Percentiles rank a stretch among this genome's conserved stretches.
Evolutionary conservation across 2,113 vertebrate genomes (phyloP).

Genomic region (Chlorodrepanis virens): DNA sequence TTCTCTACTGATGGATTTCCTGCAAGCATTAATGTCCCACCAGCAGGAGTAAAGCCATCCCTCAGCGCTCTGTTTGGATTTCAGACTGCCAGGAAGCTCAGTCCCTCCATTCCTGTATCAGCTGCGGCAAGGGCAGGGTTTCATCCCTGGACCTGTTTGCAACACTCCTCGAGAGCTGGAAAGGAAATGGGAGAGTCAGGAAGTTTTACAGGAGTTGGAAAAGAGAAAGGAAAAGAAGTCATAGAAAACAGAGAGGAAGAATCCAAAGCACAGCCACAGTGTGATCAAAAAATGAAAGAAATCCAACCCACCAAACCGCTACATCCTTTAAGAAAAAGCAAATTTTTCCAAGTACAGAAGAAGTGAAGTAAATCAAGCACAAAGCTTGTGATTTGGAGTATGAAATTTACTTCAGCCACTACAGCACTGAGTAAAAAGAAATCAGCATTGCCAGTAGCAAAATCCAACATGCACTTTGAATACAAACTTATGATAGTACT

Average conservation of each 20-base stretch:
- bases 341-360: neutral
- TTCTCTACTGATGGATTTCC: neutral
- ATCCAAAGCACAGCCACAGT: neutral
- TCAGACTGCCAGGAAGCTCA: neutral
- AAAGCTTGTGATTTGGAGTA: neutral
- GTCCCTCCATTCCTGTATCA: neutral
- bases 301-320: neutral
- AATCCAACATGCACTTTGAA: neutral
- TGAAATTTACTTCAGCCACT: neutral
- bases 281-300: neutral
- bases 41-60: neutral
- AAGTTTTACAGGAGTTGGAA: neutral
- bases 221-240: neutral
- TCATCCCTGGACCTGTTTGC: neutral
- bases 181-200: neutral
- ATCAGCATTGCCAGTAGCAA: neutral
- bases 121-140: accelerated
- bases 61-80: accelerated
- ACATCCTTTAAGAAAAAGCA: neutral
- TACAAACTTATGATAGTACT: neutral
- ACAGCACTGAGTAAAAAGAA: neutral
- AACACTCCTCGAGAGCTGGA: neutral
- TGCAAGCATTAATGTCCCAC: neutral
- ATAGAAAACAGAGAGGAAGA: neutral
- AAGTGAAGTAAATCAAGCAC: neutral